Conservation (phyloP, 2,888 invertebrate species). For the Exocentrus adspersus region DNA sequence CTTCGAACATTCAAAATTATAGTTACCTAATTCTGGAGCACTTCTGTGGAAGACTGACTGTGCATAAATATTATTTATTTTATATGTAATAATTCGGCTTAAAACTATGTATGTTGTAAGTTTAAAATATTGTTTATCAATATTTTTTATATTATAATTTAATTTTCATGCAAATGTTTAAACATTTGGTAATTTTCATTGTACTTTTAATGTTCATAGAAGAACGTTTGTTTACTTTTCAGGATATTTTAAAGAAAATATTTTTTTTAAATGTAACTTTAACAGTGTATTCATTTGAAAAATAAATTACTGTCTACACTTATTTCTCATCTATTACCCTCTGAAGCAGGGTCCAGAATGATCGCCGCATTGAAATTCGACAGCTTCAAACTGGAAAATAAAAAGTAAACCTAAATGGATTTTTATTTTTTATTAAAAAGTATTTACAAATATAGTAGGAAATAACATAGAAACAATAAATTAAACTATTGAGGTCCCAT, state of each 20-base stretch:
- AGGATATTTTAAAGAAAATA: conserved; percentile 40
- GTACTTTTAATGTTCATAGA: conserved; percentile 22
- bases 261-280: conserved; percentile 43
- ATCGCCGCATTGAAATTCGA: no score
- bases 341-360: no score
- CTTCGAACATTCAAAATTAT: conserved; percentile 50
- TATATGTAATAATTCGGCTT: conserved; percentile 33
- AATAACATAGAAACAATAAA: background rate
- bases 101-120: conserved; percentile 32
- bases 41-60: conserved; percentile 50
- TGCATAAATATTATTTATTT: conserved; percentile 38
- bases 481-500: conserved; percentile 51
- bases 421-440: background rate
- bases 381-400: no score
- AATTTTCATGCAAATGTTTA: conserved; percentile 33
- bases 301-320: conserved; percentile 42
- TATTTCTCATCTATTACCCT: no score
- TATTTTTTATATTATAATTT: conserved; percentile 38
- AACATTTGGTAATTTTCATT: conserved; percentile 17
- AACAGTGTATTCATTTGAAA: conserved; percentile 36
- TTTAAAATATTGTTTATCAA: conserved; percentile 40
- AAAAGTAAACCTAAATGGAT: no score
- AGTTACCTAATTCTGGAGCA: conserved; percentile 40
- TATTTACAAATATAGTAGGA: background rate
- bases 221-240: conserved; percentile 33